These are phyloP conservation scores for Copidosoma floridanum DNA, from an alignment of 1,140 invertebrate genomes.

Conservation along the genomic window DNA sequence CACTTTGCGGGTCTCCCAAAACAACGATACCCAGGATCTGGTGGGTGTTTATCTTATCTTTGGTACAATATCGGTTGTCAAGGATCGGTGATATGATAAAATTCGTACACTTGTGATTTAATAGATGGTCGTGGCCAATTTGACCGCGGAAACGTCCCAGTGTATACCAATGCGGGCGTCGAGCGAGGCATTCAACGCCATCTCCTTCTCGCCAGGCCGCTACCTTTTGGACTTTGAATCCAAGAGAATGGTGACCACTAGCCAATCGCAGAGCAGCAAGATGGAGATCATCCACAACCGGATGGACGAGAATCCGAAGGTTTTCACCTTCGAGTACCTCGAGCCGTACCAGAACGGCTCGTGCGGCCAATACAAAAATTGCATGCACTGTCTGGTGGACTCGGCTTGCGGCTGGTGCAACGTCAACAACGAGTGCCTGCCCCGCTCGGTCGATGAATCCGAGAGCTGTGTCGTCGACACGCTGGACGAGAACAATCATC, in stretches of 20 bases:
- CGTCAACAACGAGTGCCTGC: conserved; percentile 59
- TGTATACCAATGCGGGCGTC: conserved; percentile 57
- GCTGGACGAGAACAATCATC: conserved; percentile 38
- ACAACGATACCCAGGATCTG: conserved; percentile 46
- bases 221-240: conserved; percentile 75
- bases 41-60: conserved; percentile 34
- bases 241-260: conserved; percentile 53
- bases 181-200: conserved; percentile 49
- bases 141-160: conserved; percentile 66
- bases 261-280: conserved; percentile 66
- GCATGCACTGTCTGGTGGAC: conserved; percentile 84
- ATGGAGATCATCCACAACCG: conserved; percentile 77
- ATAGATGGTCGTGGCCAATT: conserved; percentile 62
- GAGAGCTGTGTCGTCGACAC: conserved; percentile 57
- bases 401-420: conserved; percentile 89
- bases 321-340: conserved; percentile 85
- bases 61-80: no score
- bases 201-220: conserved; percentile 55
- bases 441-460: conserved; percentile 65
- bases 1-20: conserved; percentile 57
- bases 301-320: conserved; percentile 70
- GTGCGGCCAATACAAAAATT: conserved; percentile 80
- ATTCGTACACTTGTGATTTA: conserved; percentile 9
- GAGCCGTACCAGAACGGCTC: conserved; percentile 79
- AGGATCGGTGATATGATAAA: background rate